These are phyloP conservation scores for Pollenia angustigena DNA, from an alignment of 2,888 invertebrate genomes.

Conservation along the genomic window DNA sequence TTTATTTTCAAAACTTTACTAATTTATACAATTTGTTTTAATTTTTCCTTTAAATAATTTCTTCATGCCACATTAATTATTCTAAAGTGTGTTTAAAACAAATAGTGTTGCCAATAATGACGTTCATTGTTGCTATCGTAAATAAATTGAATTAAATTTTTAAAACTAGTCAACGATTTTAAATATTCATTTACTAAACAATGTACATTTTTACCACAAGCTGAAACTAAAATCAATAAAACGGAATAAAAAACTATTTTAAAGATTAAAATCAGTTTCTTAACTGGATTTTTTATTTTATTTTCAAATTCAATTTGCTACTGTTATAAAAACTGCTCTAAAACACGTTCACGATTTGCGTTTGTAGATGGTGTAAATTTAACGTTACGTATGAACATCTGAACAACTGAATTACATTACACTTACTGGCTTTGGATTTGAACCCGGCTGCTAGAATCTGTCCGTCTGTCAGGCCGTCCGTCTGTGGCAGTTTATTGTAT, in stretches of 20 bases:
- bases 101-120: slow-evolving; percentile 18
- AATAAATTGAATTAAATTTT: slow-evolving; percentile 24
- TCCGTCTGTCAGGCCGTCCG: slow-evolving; percentile 5
- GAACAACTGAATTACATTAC: slow-evolving; percentile 18
- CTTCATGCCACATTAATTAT: slow-evolving; percentile 52
- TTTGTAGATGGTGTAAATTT: not conserved
- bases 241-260: slow-evolving; percentile 1
- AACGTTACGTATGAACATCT: not conserved
- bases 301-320: slow-evolving; percentile 13
- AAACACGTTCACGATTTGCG: slow-evolving; percentile 1
- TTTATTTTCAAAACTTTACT: not conserved
- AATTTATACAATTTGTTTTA: slow-evolving; percentile 27
- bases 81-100: slow-evolving; percentile 59
- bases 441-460: not conserved
- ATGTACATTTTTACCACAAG: not conserved
- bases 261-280: slow-evolving; percentile 33
- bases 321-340: not conserved
- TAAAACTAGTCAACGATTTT: slow-evolving; percentile 17
- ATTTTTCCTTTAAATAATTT: not conserved
- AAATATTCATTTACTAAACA: slow-evolving; percentile 16
- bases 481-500: slow-evolving; percentile 38
- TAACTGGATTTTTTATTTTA: not conserved
- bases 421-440: slow-evolving; percentile 23
- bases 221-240: slow-evolving; percentile 11
- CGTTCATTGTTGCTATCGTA: slow-evolving; percentile 14